Evolutionary conservation across 2,888 invertebrate genomes (phyloP).

Genomic region (Sthenelais limicola): DNA sequence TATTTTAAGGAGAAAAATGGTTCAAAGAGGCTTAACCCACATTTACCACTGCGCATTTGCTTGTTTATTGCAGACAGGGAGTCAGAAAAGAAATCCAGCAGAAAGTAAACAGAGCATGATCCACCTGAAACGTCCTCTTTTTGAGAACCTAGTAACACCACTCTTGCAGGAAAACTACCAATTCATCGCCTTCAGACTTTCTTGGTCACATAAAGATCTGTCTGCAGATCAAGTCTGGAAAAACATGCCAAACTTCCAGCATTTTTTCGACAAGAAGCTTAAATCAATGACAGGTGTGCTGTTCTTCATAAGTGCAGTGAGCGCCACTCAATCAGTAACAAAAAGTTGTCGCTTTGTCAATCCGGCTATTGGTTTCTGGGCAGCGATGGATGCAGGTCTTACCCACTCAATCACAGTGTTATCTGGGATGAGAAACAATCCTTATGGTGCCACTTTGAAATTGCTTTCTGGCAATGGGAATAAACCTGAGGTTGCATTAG

Average conservation of each 20-base stretch:
- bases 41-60: too few relatives aligned
- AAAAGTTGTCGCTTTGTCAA: neutral
- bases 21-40: too few relatives aligned
- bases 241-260: constrained; percentile 15
- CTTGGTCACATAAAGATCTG: neutral
- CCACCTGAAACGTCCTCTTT: neutral
- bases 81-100: too few relatives aligned
- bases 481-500: too few relatives aligned
- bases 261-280: neutral
- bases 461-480: neutral
- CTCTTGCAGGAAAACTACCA: neutral
- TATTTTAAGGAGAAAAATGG: too few relatives aligned
- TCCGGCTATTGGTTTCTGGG: constrained; percentile 17
- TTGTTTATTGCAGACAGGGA: too few relatives aligned
- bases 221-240: constrained; percentile 1
- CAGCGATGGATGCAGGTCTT: neutral
- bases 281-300: neutral
- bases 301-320: constrained; percentile 11
- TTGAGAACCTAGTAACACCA: neutral
- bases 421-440: constrained; percentile 1
- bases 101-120: too few relatives aligned
- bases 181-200: neutral
- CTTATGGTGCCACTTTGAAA: constrained; percentile 2
- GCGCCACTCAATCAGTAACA: constrained; percentile 13
- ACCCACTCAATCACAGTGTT: neutral